Evolutionary conservation across 1,140 invertebrate genomes (phyloP).

Genomic region (Euborellia annulipes): DNA sequence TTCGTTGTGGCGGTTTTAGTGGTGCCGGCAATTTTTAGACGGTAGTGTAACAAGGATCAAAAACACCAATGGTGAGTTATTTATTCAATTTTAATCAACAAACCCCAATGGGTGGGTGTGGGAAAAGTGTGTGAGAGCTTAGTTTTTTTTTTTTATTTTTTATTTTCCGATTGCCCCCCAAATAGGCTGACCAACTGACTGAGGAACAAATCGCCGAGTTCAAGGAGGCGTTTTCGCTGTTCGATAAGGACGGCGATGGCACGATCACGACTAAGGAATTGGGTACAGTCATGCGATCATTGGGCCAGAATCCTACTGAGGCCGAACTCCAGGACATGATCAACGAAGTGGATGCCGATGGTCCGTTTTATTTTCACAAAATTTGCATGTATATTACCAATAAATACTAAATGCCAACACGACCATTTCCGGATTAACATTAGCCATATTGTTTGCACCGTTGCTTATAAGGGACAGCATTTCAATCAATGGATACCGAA

Average conservation of each 20-base stretch:
- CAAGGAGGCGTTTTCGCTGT: conserved; percentile 98
- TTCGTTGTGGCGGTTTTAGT: conserved; percentile 20
- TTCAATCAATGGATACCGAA: too few species aligned
- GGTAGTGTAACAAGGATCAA: conserved; percentile 15
- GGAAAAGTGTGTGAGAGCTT: not conserved
- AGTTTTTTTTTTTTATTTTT: conserved; percentile 20
- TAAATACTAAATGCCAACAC: too few species aligned
- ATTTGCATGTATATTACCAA: too few species aligned
- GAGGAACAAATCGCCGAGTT: conserved; percentile 98
- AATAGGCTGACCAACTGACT: conserved; percentile 93
- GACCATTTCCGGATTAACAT: too few species aligned
- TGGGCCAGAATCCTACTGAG: conserved; percentile 99
- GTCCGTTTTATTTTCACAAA: conserved; percentile 48
- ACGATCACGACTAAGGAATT: conserved; percentile 99
- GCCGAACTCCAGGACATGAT: conserved; percentile 99
- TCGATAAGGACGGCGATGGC: conserved; percentile 99
- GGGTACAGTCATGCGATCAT: conserved; percentile 95
- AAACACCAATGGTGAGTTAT: conserved; percentile 20
- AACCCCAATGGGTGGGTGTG: too few species aligned
- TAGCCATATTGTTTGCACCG: too few species aligned
- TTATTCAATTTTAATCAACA: too few species aligned
- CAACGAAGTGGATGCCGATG: conserved; percentile 99
- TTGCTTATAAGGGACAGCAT: too few species aligned
- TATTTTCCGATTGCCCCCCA: too few species aligned
- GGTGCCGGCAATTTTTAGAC: conserved; percentile 18